Evolutionary conservation across 1,140 invertebrate species (phyloP).

Genomic region (Pogonomyrmex californicus): DNA sequence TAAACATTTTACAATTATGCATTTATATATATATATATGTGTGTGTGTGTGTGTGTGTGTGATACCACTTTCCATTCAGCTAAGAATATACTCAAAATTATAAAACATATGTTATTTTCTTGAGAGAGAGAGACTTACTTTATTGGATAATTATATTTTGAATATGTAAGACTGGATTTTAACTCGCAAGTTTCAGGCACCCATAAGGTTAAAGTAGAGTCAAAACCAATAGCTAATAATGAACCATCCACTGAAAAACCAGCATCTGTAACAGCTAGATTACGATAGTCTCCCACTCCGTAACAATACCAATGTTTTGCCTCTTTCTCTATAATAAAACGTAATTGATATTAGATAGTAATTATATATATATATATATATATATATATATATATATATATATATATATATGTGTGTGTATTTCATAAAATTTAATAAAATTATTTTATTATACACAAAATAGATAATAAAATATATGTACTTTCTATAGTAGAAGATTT

Average conservation of each 20-base stretch:
- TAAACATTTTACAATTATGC: constrained; percentile 48
- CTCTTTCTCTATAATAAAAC: constrained; percentile 81
- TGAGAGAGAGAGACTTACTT: constrained; percentile 74
- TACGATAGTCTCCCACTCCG: constrained; percentile 89
- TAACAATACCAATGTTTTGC: constrained; percentile 90
- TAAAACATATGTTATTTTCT: background rate
- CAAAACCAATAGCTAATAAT: constrained; percentile 91
- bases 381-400: too few species aligned
- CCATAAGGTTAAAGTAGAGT: constrained; percentile 91
- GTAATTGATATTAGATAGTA: constrained; percentile 60
- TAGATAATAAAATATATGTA: constrained; percentile 73
- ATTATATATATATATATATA: background rate
- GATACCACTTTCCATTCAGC: background rate
- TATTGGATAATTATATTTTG: constrained; percentile 80
- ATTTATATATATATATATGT: background rate
- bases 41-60: too few species aligned
- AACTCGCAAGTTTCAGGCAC: constrained; percentile 87
- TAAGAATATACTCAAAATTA: background rate
- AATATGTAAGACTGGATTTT: constrained; percentile 85
- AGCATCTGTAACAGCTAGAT: constrained; percentile 87
- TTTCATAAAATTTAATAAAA: constrained; percentile 29
- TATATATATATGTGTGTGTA: too few species aligned
- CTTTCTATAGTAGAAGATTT: constrained; percentile 88
- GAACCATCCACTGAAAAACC: constrained; percentile 93
- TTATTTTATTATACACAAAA: constrained; percentile 49